These are phyloP conservation scores for Geococcyx californianus DNA, from an alignment of 2,113 vertebrate genomes.

Conservation along the genomic window DNA sequence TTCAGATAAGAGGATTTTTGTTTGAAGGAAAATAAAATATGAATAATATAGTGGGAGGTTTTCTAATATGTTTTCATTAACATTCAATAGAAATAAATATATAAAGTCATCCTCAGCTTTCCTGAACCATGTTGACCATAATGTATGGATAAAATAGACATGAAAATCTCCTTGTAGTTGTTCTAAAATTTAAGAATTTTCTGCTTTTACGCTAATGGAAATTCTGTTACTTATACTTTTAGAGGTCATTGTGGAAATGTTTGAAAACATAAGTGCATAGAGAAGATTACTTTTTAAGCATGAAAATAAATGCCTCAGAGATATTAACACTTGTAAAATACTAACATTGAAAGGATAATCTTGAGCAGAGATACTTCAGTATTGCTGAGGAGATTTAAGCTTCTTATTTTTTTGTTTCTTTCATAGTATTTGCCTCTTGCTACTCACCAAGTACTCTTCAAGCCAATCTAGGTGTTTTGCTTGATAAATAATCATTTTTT, in stretches of 20 bases:
- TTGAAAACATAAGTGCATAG: background rate
- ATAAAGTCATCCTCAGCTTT: background rate
- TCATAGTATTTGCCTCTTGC: background rate
- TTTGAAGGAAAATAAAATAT: background rate
- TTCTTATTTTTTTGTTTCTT: background rate
- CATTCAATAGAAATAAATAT: background rate
- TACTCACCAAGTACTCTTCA: background rate
- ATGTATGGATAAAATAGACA: background rate
- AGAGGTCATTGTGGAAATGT: background rate
- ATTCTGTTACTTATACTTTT: background rate
- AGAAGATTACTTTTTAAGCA: background rate
- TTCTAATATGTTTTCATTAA: background rate
- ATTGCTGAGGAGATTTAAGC: background rate
- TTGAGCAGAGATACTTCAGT: background rate
- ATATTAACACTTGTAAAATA: constrained; percentile 25
- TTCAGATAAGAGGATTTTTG: background rate
- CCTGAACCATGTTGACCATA: background rate
- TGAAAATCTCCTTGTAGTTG: background rate
- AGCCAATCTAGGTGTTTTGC: background rate
- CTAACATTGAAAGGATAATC: constrained; percentile 2
- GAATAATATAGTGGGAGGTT: background rate
- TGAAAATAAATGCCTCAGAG: background rate
- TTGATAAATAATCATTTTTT: background rate
- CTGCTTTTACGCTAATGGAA: background rate
- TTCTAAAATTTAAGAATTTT: background rate